Evolutionary conservation across 2,797 vertebrate species (phyloP).

Genomic region (Coluber constrictor): DNA sequence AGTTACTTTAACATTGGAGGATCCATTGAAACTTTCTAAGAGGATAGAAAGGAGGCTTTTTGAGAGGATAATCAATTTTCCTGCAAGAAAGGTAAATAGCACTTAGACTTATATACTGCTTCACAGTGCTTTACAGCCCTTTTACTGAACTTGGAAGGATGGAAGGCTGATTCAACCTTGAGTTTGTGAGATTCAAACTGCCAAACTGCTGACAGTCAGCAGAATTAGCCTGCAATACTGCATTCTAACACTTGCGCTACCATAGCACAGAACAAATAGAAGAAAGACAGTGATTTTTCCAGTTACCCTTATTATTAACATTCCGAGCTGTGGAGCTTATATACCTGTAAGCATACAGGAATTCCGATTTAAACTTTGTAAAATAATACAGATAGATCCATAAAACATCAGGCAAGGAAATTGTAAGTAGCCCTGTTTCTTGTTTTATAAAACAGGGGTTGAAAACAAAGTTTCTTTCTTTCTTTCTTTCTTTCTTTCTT

Average conservation of each 20-base stretch:
- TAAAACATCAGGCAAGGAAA: conserved; percentile 52
- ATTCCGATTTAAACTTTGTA: background rate
- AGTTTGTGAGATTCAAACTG: background rate
- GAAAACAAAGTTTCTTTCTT: background rate
- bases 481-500: too few species aligned
- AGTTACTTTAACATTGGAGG: background rate
- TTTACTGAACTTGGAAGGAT: background rate
- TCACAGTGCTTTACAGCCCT: background rate
- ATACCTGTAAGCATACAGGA: background rate
- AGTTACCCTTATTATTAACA: background rate
- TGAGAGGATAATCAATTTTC: background rate
- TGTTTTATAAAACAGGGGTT: background rate
- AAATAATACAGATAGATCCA: background rate
- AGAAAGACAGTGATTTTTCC: background rate
- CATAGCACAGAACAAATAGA: background rate
- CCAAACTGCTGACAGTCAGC: background rate
- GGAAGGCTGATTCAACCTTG: background rate
- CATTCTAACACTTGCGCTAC: background rate
- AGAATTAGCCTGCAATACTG: background rate
- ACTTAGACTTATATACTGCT: background rate
- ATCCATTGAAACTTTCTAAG: background rate
- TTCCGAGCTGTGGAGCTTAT: background rate
- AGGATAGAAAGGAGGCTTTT: background rate
- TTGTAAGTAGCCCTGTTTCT: conserved; percentile 1
- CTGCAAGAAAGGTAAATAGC: background rate